Percentiles rank a stretch among this genome's conserved stretches.
Conservation (phyloP, 2,888 invertebrate species). For the Yponomeuta malinellus region DNA sequence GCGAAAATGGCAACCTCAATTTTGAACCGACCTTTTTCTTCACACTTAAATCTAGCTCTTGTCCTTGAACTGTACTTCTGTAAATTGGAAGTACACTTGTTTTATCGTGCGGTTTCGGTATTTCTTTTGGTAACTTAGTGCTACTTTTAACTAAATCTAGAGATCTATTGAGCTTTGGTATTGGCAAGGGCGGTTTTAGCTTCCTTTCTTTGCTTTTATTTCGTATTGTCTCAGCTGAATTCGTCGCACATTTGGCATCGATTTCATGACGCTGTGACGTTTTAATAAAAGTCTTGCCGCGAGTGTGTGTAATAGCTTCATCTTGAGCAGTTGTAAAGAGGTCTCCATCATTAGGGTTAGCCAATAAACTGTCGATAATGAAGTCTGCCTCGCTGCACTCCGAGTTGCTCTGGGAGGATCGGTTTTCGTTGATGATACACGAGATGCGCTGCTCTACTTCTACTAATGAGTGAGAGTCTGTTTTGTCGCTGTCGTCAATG, state of each 20-base stretch:
- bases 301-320: conserved; percentile 42
- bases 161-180: conserved; percentile 54
- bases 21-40: conserved; percentile 53
- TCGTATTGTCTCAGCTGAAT: conserved; percentile 33
- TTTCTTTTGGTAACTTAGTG: conserved; percentile 38
- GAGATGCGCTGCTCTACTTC: conserved; percentile 70
- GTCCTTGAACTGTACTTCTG: conserved; percentile 47
- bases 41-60: conserved; percentile 41
- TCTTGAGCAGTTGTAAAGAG: conserved; percentile 37
- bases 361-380: conserved; percentile 54
- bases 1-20: conserved; percentile 63
- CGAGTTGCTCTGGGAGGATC: conserved; percentile 67
- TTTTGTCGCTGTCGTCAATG: conserved; percentile 51
- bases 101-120: conserved; percentile 42
- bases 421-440: conserved; percentile 63
- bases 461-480: conserved; percentile 49
- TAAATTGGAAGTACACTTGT: conserved; percentile 59
- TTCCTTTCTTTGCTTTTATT: conserved; percentile 48
- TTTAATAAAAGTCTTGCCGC: conserved; percentile 58
- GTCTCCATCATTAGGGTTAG: conserved; percentile 41
- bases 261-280: conserved; percentile 32
- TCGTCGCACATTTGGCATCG: conserved; percentile 36
- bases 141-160: conserved; percentile 47
- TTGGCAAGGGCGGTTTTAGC: conserved; percentile 51
- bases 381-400: conserved; percentile 65